These are phyloP conservation scores for Dryadula phaetusa DNA, from an alignment of 2,888 invertebrate genomes.

Conservation along the genomic window DNA sequence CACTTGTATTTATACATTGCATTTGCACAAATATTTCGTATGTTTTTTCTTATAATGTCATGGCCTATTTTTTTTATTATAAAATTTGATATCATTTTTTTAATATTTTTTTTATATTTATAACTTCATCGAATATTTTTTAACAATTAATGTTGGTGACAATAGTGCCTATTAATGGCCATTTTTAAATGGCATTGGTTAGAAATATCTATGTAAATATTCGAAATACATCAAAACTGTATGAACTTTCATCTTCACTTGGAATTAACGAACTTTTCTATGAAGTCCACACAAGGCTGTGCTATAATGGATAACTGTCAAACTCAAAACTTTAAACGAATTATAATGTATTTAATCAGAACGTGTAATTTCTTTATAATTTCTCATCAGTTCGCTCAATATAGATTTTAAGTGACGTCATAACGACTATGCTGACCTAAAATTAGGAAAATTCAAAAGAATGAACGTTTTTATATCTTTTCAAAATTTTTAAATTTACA, in stretches of 20 bases:
- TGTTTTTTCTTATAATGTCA: slow-evolving; percentile 8
- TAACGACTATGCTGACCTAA: slow-evolving; percentile 24
- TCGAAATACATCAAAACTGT: background rate
- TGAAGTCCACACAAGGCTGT: slow-evolving; percentile 55
- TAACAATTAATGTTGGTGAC: background rate
- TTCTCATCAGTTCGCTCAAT: slow-evolving; percentile 67
- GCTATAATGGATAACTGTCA: slow-evolving; percentile 49
- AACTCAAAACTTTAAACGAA: slow-evolving; percentile 32
- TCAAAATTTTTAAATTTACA: slow-evolving; percentile 31
- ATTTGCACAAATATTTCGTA: slow-evolving; percentile 25
- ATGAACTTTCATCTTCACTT: slow-evolving; percentile 7
- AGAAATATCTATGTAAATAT: slow-evolving; percentile 4
- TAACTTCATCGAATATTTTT: background rate
- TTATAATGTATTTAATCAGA: slow-evolving; percentile 16
- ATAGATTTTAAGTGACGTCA: slow-evolving; percentile 54
- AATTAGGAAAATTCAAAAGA: slow-evolving; percentile 12
- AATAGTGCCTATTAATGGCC: slow-evolving; percentile 4
- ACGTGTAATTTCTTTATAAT: slow-evolving; percentile 39
- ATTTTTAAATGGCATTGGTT: background rate
- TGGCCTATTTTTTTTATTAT: slow-evolving; percentile 35
- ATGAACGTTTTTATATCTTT: slow-evolving; percentile 33
- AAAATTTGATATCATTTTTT: background rate
- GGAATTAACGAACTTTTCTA: slow-evolving; percentile 7
- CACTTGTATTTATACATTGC: slow-evolving; percentile 19
- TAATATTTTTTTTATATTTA: background rate